Evolutionary conservation across 2,113 vertebrate species (phyloP).

Genomic region (Hippocampus zosterae): DNA sequence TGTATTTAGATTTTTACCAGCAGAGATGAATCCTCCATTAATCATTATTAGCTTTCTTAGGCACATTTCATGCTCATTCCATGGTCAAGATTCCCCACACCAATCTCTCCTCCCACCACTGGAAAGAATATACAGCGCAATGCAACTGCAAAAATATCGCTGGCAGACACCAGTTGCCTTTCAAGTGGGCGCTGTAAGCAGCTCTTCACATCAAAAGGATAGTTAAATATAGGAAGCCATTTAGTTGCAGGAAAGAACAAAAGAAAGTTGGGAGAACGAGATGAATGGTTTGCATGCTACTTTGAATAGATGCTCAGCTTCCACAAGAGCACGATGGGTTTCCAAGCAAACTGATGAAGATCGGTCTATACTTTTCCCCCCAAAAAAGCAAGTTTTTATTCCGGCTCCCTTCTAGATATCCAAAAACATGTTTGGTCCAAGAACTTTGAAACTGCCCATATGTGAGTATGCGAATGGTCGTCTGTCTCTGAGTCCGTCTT

Average conservation of each 20-base stretch:
- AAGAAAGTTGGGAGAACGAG: neutral
- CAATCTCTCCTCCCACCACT: conserved; percentile 25
- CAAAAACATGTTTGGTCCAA: neutral
- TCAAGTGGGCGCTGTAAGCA: conserved; percentile 15
- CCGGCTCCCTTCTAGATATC: neutral
- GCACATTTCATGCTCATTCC: conserved; percentile 35
- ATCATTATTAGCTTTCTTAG: conserved; percentile 1
- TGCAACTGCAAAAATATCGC: conserved; percentile 22
- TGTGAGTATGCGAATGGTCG: neutral
- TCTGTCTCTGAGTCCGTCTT: neutral
- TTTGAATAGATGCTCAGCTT: neutral
- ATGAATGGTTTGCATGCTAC: neutral
- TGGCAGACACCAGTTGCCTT: conserved; percentile 32
- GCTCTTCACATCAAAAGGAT: conserved; percentile 5
- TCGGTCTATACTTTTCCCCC: neutral
- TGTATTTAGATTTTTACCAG: conserved; percentile 14
- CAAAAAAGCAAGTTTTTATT: neutral
- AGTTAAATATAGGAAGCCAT: neutral
- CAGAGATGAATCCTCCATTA: conserved; percentile 20
- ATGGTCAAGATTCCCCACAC: conserved; percentile 26
- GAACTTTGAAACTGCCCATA: neutral
- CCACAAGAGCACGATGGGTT: neutral
- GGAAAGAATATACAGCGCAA: conserved; percentile 32
- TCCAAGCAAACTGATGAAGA: neutral
- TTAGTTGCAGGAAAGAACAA: neutral